Evolutionary conservation across 2,888 invertebrate species (phyloP).

Genomic region (Zygothrica quintamaculata): DNA sequence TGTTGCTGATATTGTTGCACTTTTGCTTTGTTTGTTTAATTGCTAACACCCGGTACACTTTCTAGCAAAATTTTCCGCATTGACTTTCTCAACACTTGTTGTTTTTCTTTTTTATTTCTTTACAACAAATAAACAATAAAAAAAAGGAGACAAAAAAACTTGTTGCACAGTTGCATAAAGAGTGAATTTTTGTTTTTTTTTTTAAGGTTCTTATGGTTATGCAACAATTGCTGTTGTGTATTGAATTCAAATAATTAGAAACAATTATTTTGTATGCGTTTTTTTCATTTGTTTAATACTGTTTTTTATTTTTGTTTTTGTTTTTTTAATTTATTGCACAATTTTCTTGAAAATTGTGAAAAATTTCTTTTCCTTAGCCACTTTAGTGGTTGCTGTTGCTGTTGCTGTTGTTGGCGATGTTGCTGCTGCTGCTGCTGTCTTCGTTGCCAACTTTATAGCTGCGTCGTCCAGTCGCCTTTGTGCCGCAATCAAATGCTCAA

Average conservation of each 20-base stretch:
- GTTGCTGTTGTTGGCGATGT: conserved; percentile 17
- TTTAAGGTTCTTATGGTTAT: no score
- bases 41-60: conserved; percentile 12
- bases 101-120: no score
- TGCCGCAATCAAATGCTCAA: conserved; percentile 82
- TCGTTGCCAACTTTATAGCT: conserved; percentile 23
- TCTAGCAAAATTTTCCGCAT: conserved; percentile 15
- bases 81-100: conserved; percentile 34
- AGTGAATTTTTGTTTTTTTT: no score
- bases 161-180: conserved; percentile 22
- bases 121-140: neutral
- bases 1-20: conserved; percentile 12
- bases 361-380: conserved; percentile 65
- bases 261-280: conserved; percentile 35
- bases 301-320: conserved; percentile 15
- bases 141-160: conserved; percentile 17
- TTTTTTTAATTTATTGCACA: conserved; percentile 61
- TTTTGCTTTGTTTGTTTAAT: conserved; percentile 5
- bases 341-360: conserved; percentile 71
- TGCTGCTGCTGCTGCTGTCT: conserved; percentile 19
- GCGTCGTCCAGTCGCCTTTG: conserved; percentile 71
- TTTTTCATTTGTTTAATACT: conserved; percentile 34
- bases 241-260: conserved; percentile 32
- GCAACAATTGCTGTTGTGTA: neutral
- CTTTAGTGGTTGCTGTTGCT: no score